A percentile compares a stretch with the other conserved stretches of the same genome.
phyloP scores from a whole-genome alignment of 2,797 vertebrate species.

The Macroramphosus scolopax region DNA sequence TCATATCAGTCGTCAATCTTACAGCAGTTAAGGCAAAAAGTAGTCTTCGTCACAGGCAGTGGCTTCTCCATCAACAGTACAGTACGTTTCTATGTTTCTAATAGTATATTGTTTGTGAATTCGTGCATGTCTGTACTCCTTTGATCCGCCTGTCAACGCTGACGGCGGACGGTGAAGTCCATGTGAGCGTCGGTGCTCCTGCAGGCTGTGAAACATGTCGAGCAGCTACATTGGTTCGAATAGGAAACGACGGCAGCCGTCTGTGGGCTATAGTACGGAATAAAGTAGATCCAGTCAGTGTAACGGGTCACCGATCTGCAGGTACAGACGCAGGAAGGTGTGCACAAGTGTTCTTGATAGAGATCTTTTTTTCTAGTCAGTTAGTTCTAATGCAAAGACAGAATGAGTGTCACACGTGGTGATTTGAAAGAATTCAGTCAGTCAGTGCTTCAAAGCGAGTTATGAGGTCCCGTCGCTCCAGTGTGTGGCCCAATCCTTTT shows the following conservation, averaged over 20 bases:
- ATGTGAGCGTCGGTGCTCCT: slow-evolving; percentile 22
- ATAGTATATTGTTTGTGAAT: slow-evolving; percentile 37
- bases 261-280: slow-evolving; percentile 16
- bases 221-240: slow-evolving; percentile 36
- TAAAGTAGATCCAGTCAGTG: slow-evolving; percentile 36
- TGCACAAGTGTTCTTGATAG: slow-evolving; percentile 38
- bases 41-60: slow-evolving; percentile 46
- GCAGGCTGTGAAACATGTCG: slow-evolving; percentile 31
- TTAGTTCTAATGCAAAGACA: slow-evolving; percentile 56
- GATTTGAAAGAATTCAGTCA: slow-evolving; percentile 48
- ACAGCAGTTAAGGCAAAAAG: slow-evolving; percentile 64
- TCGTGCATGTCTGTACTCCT: slow-evolving; percentile 46
- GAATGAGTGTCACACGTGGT: slow-evolving; percentile 42
- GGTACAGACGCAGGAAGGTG: slow-evolving; percentile 44
- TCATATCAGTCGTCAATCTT: slow-evolving; percentile 40
- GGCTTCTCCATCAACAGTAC: slow-evolving; percentile 32
- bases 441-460: slow-evolving; percentile 37
- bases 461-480: slow-evolving; percentile 78
- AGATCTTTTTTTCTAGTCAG: slow-evolving; percentile 42
- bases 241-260: slow-evolving; percentile 30
- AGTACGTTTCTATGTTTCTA: slow-evolving; percentile 36
- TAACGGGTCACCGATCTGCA: slow-evolving; percentile 24
- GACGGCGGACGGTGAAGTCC: too few species aligned
- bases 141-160: slow-evolving; percentile 31
- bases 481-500: slow-evolving; percentile 88